Evolutionary conservation across 2,797 vertebrate genomes (phyloP), one percentile per base, ranked within the genome.

Genomic region (Eidolon dupreanum): DNA sequence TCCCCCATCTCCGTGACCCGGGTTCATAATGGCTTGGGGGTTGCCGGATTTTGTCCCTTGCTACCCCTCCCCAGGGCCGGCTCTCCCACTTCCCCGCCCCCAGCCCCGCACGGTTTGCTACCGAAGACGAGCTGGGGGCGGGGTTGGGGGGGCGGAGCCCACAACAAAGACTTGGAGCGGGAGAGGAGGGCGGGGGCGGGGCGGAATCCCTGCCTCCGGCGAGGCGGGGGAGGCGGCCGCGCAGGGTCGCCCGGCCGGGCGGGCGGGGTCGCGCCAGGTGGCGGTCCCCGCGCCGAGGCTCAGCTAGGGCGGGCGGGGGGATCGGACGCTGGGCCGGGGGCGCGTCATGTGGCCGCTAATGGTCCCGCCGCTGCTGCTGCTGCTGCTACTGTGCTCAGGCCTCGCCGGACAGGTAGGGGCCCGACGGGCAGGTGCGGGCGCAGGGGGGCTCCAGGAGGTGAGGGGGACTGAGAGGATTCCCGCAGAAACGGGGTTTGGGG

Each of bases 401-500:
- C 97, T 97, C 83, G 93, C 96, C 75, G 97, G 93, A 98, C 97
- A 98, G 98, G 98, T 98, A 97, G 96, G 98, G 95, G 90, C 95
- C 95, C 82, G 79, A 82, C 65, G 41, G 95, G 96, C 97, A 97
- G 97, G 97, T 97, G 96, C 84, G 51, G 92, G 49, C 57, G 28
- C 84, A 1, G 75, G 66, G 66, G 70, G 26, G 26, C 38, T 55
- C 19, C 82, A 3, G 78, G 49, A 33, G 59, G 38, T 79, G 46
- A 31, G 16, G 24, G 83, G 70, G 16, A 26, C 81, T 15, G 55
- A 0, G 26, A 2, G 24, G 74, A 24, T 1, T 55, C 85, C 77
- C 6, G 19, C 28, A 13, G 74, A 49, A 57, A n/a, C 33, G 43
- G 43, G 55, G 17, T 31, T 28, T 7, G 65, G 73, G 78, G 92